These are phyloP conservation scores for Oxystoma pomonae DNA, from an alignment of 2,888 invertebrate genomes.

Conservation along the genomic window DNA sequence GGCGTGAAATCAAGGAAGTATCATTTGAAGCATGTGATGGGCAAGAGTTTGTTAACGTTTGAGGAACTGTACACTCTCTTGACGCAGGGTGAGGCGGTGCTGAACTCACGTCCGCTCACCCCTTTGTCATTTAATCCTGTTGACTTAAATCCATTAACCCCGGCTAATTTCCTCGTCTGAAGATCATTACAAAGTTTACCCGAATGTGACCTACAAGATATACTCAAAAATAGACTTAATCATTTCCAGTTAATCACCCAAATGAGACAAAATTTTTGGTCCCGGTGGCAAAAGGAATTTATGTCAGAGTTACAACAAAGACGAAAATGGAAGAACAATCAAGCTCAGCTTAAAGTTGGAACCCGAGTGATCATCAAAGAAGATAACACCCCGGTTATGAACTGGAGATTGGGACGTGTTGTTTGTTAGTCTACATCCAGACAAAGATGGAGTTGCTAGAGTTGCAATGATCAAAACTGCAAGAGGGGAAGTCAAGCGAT, in stretches of 20 bases:
- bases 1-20: conserved; percentile 8
- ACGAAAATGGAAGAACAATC: conserved; percentile 2
- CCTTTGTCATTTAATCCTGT: conserved; percentile 4
- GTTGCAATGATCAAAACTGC: background rate
- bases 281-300: conserved; percentile 13
- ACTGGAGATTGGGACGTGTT: conserved; percentile 4
- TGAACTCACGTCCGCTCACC: conserved; percentile 1
- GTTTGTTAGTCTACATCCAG: background rate
- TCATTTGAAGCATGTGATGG: conserved; percentile 4
- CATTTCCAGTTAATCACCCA: conserved; percentile 1
- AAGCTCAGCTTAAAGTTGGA: background rate
- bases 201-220: background rate
- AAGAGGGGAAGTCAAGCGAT: background rate
- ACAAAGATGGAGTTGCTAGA: background rate
- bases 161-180: conserved; percentile 11
- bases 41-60: conserved; percentile 1
- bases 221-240: background rate
- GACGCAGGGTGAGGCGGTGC: conserved; percentile 4
- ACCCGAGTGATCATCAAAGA: conserved; percentile 11
- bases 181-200: background rate
- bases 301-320: conserved; percentile 10
- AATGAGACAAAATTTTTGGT: conserved; percentile 11
- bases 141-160: background rate
- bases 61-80: conserved; percentile 9
- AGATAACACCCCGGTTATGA: conserved; percentile 3